Percentiles rank a stretch among this genome's conserved stretches.
phyloP scores from a whole-genome alignment of 2,797 vertebrate species.

The Coracias cyanogaster region DNA sequence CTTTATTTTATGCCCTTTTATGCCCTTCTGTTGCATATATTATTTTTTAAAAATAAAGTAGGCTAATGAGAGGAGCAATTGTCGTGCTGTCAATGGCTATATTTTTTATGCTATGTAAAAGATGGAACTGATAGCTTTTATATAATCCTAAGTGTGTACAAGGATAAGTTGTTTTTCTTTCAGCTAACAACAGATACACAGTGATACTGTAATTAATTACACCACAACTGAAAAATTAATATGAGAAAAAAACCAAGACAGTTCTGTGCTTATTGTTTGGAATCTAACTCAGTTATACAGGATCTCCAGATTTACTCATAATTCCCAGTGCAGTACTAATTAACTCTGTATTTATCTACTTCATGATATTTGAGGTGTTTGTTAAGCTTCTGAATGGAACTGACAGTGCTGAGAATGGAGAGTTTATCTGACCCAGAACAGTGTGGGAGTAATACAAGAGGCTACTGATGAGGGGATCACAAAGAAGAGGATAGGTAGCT shows the following conservation, averaged over 20 bases:
- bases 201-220: neutral
- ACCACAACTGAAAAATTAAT: neutral
- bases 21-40: neutral
- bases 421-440: neutral
- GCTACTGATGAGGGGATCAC: fast-evolving
- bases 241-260: neutral
- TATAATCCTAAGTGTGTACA: neutral
- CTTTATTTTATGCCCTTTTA: neutral
- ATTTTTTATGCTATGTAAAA: neutral
- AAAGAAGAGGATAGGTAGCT: neutral
- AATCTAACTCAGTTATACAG: neutral
- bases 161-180: neutral
- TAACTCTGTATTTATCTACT: neutral
- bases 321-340: neutral
- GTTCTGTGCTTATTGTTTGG: neutral
- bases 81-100: neutral
- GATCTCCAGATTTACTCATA: neutral
- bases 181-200: neutral
- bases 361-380: neutral
- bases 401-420: neutral
- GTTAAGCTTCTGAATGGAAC: neutral
- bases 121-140: neutral
- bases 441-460: neutral
- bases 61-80: neutral
- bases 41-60: neutral